Percentiles rank a stretch among this genome's conserved stretches.
phyloP scores from a whole-genome alignment of 2,113 vertebrate genomes.

The Oplegnathus fasciatus region DNA sequence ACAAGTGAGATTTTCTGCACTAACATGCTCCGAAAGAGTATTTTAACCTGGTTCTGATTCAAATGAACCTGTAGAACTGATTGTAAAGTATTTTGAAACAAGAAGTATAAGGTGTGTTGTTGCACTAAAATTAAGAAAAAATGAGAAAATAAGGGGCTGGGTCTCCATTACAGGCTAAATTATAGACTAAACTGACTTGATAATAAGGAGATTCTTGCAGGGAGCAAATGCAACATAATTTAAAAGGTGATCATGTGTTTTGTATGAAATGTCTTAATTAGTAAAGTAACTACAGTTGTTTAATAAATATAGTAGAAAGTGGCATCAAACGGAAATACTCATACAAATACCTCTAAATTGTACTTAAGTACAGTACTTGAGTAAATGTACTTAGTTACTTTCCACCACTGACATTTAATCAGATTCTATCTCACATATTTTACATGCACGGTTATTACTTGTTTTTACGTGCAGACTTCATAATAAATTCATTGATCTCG shows the following conservation, averaged over 20 bases:
- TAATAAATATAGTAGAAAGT: not conserved
- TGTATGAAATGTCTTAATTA: not conserved
- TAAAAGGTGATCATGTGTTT: not conserved
- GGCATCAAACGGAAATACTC: not conserved
- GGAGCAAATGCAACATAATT: not conserved
- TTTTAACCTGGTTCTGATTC: not conserved
- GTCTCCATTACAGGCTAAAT: not conserved
- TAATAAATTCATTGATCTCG: not conserved
- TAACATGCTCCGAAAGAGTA: not conserved
- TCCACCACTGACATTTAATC: not conserved
- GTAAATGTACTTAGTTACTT: not conserved
- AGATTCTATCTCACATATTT: not conserved
- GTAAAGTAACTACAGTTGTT: not conserved
- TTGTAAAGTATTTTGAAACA: not conserved
- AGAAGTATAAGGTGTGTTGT: not conserved
- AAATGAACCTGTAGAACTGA: not conserved
- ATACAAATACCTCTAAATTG: not conserved
- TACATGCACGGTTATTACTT: not conserved
- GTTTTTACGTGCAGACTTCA: not conserved
- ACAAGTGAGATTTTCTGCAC: not conserved
- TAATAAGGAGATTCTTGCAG: not conserved
- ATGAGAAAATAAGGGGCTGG: not conserved
- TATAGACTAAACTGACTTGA: not conserved
- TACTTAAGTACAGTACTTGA: not conserved
- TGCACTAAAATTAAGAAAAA: not conserved